phyloP scores from a whole-genome alignment of 2,888 invertebrate species.

The Tholera decimalis region DNA sequence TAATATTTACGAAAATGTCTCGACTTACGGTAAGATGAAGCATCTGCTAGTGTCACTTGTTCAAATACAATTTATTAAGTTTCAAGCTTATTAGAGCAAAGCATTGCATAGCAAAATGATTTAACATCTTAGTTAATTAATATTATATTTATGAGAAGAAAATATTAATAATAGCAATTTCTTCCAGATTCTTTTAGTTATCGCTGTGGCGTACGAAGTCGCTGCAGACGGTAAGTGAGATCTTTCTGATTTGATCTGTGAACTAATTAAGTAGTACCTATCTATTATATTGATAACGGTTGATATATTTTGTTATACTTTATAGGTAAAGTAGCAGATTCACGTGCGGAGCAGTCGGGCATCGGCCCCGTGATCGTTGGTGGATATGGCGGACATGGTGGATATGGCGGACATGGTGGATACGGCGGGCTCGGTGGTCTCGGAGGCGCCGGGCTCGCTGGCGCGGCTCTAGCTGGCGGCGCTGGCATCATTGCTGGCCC shows the following conservation, averaged over 20 bases:
- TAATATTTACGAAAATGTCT: slow-evolving; percentile 77
- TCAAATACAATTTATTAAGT: neutral
- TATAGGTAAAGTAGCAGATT: slow-evolving; percentile 73
- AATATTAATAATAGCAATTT: neutral
- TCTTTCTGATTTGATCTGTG: neutral
- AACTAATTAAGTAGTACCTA: neutral
- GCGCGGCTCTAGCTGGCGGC: slow-evolving; percentile 49
- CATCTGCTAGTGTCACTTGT: neutral
- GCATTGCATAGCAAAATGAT: neutral
- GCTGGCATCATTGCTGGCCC: slow-evolving; percentile 64
- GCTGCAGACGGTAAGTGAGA: slow-evolving; percentile 81
- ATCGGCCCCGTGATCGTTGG: slow-evolving; percentile 63
- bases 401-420: slow-evolving; percentile 34
- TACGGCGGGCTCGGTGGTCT: slow-evolving; percentile 50
- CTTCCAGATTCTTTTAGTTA: slow-evolving; percentile 86
- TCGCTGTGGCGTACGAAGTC: slow-evolving; percentile 85
- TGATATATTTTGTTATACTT: neutral
- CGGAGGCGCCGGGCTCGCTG: slow-evolving; percentile 52
- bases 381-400: slow-evolving; percentile 58
- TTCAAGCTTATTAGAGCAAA: neutral
- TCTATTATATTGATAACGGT: neutral
- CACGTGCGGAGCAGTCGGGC: slow-evolving; percentile 76
- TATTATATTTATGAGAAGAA: neutral
- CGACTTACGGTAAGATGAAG: slow-evolving; percentile 85
- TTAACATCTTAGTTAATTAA: neutral